Evolutionary conservation across 2,113 vertebrate genomes (phyloP), one percentile per base, ranked within the genome.

Genomic region (Bagarius yarrelli): DNA sequence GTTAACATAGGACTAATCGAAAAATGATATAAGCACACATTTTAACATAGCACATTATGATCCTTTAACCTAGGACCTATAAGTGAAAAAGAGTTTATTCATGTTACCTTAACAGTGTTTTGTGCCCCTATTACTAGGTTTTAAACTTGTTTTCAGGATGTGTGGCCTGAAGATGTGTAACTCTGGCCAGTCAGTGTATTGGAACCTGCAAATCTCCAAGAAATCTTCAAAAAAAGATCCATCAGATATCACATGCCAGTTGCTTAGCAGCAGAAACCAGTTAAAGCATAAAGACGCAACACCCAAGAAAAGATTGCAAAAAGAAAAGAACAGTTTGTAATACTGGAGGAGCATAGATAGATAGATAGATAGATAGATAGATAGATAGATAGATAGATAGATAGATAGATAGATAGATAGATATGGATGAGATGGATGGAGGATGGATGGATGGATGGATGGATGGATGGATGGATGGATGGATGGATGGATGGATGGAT

Each of bases 241-340:
- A 59, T 50, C 78, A 63, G 34, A 61, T 72, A 55, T 81, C 79
- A 77, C 44, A 72, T 40, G 64, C 34, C 72, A 40, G 83, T 84
- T 81, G 78, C 64, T 76, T 84, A 71, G 78, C 78, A 84, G 23
- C 59, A 47, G 40, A 44, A 11, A 55, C n/a, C 3, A 55, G 34
- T 53, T 27, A 66, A 23, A 52, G 40, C 47, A 27, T 53, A 34
- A 67, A 79, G 50, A 55, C 44, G 21, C 71, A 78, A 13, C 27
- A 67, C 50, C 55, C 30, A 69, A 44, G 30, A 79, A 34, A 23
- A 69, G 23, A 60, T 23, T 44, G 36, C 73, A 56, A 40, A n/a
- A 9, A 59, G 32, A 25, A 25, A 57, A 44, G 32, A 76, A 57
- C 25, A 57, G 55, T 25, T 47, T 14, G 0, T 40, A 67, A 40